Percentiles rank a stretch among this genome's conserved stretches.
phyloP scores from a whole-genome alignment of 2,888 invertebrate genomes.

The Eupeodes luniger region DNA sequence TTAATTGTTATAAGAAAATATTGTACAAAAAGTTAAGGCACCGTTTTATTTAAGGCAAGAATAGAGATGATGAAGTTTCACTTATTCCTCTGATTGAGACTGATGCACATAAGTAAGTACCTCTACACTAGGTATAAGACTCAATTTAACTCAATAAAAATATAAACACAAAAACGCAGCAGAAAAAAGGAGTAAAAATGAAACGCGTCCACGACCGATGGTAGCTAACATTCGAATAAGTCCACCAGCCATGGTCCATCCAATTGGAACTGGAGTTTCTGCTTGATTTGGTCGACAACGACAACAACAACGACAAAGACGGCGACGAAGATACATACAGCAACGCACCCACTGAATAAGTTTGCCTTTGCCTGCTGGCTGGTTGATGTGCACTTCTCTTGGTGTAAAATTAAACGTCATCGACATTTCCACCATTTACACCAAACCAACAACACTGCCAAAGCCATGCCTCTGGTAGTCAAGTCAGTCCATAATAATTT shows the following conservation, averaged over 20 bases:
- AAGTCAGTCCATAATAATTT: slow-evolving; percentile 45
- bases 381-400: slow-evolving; percentile 21
- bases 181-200: slow-evolving; percentile 60
- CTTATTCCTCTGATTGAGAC: slow-evolving; percentile 41
- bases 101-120: neutral
- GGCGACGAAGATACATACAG: slow-evolving; percentile 15
- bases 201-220: slow-evolving; percentile 79
- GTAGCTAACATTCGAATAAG: slow-evolving; percentile 79
- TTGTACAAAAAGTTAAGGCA: slow-evolving; percentile 58
- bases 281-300: slow-evolving; percentile 66
- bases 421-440: slow-evolving; percentile 39
- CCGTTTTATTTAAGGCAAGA: slow-evolving; percentile 55
- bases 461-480: neutral
- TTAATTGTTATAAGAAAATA: slow-evolving; percentile 13
- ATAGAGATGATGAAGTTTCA: slow-evolving; percentile 48
- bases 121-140: slow-evolving; percentile 2
- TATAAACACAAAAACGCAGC: slow-evolving; percentile 11
- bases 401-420: slow-evolving; percentile 15
- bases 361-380: slow-evolving; percentile 34
- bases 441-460: neutral
- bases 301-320: too few species aligned
- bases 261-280: slow-evolving; percentile 77
- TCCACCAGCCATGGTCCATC: slow-evolving; percentile 75
- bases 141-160: slow-evolving; percentile 1
- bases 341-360: slow-evolving; percentile 23